Conservation (phyloP, 2,888 invertebrate species). For the Hoplodrina blanda region DNA sequence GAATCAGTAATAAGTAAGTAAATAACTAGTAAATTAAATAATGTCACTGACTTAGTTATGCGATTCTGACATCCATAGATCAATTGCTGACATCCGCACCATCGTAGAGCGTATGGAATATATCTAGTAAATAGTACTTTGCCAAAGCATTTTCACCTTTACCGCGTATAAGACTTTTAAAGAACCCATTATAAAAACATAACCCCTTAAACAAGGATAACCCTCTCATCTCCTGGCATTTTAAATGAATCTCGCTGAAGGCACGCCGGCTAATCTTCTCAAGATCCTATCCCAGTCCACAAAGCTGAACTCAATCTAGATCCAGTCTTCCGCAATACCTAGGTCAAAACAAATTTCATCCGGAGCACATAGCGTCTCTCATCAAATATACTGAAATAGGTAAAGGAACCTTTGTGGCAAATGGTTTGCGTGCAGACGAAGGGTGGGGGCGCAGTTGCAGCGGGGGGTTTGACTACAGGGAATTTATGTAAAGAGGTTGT, state of each 20-base stretch:
- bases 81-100: too few species aligned
- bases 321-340: conserved; percentile 61
- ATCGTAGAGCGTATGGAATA: too few species aligned
- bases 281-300: conserved; percentile 54
- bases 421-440: conserved; percentile 57
- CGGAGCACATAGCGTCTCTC: conserved; percentile 44
- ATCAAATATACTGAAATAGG: conserved; percentile 68
- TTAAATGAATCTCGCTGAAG: conserved; percentile 57
- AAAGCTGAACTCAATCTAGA: conserved; percentile 69
- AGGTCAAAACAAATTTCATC: conserved; percentile 72
- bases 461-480: conserved; percentile 19
- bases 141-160: not conserved
- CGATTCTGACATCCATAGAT: too few species aligned
- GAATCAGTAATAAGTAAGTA: too few species aligned
- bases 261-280: conserved; percentile 53
- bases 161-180: not conserved
- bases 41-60: too few species aligned
- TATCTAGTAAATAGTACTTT: too few species aligned
- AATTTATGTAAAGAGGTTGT: conserved; percentile 1
- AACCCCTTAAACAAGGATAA: conserved; percentile 19
- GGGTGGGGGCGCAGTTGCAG: conserved; percentile 42
- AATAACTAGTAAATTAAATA: too few species aligned
- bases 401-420: conserved; percentile 72
- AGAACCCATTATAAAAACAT: not conserved
- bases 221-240: conserved; percentile 50